phyloP scores from a whole-genome alignment of 2,888 invertebrate genomes.

The Anoncus sp. region DNA sequence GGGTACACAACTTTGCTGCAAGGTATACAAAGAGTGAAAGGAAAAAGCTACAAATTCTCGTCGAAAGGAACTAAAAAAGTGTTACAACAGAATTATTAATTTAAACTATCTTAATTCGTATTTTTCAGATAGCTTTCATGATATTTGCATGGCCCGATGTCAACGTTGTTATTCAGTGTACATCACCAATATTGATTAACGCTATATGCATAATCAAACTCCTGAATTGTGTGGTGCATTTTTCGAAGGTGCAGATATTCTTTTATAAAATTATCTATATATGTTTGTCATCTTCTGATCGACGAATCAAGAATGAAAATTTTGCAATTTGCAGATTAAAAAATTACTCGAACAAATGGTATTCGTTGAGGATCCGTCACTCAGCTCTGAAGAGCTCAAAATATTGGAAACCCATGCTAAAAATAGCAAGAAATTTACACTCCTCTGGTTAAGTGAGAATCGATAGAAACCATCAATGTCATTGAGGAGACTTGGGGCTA shows the following conservation, averaged over 20 bases:
- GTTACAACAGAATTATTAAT: not conserved
- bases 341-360: slow-evolving; percentile 27
- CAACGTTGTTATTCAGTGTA: slow-evolving; percentile 5
- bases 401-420: slow-evolving; percentile 30
- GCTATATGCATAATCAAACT: slow-evolving; percentile 19
- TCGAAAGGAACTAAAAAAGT: not conserved
- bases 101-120: not conserved
- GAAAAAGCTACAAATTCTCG: no score
- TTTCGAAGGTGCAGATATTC: slow-evolving; percentile 15
- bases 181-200: slow-evolving; percentile 21
- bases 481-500: not conserved
- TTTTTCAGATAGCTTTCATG: slow-evolving; percentile 33
- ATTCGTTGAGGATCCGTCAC: not conserved
- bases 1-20: slow-evolving; percentile 21
- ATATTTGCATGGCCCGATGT: slow-evolving; percentile 22
- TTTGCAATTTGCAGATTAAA: slow-evolving; percentile 38
- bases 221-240: slow-evolving; percentile 31
- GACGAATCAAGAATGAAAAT: no score
- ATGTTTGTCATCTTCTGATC: no score
- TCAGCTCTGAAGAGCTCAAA: slow-evolving; percentile 9
- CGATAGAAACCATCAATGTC: not conserved
- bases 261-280: no score
- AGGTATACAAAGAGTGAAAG: slow-evolving; percentile 29
- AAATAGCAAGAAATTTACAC: slow-evolving; percentile 31
- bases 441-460: slow-evolving; percentile 31